Conservation (phyloP, 2,888 invertebrate genomes). For the Tricholauxania praeusta region DNA sequence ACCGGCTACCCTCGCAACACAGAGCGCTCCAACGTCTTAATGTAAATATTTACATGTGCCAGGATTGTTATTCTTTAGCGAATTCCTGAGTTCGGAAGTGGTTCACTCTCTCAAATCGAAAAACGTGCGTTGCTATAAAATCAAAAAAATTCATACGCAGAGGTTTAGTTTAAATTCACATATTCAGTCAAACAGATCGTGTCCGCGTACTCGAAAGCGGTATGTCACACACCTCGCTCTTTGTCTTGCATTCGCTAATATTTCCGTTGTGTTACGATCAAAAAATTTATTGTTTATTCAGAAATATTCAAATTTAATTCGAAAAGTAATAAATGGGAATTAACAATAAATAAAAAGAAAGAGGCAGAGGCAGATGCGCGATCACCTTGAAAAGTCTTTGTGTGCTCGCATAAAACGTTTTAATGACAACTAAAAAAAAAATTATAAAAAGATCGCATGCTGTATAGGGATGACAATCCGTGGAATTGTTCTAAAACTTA, state of each 20-base stretch:
- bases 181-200: constrained; percentile 49
- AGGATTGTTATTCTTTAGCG: neutral
- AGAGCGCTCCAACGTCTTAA: too few relatives aligned
- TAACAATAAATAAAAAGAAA: neutral
- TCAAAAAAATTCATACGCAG: constrained; percentile 55
- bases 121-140: constrained; percentile 56
- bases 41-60: too few relatives aligned
- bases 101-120: neutral
- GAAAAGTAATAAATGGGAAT: constrained; percentile 2
- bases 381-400: constrained; percentile 21
- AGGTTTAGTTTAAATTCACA: constrained; percentile 58
- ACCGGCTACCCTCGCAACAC: too few relatives aligned
- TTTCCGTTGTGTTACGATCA: constrained; percentile 12
- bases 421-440: neutral
- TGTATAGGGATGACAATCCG: neutral
- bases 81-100: neutral
- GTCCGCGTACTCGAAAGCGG: neutral
- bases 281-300: neutral
- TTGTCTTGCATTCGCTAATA: neutral
- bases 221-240: neutral
- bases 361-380: constrained; percentile 1
- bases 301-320: neutral
- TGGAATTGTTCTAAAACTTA: too few relatives aligned
- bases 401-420: constrained; percentile 23
- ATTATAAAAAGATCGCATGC: neutral